phyloP scores from a whole-genome alignment of 2,113 vertebrate genomes.

The Acrocephalus arundinaceus region DNA sequence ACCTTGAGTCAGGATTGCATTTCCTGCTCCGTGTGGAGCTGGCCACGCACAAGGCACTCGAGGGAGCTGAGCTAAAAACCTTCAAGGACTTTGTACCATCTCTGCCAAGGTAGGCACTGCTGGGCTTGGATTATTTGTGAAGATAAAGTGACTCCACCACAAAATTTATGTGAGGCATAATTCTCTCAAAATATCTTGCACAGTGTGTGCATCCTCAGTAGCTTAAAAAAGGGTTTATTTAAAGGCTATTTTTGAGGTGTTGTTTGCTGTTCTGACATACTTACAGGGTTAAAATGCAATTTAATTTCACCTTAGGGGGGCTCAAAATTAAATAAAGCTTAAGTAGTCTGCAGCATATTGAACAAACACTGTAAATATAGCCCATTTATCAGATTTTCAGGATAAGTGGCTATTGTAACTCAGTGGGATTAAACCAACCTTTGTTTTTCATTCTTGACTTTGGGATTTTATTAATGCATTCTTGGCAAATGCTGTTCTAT shows the following conservation, averaged over 20 bases:
- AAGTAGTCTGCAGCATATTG: background rate
- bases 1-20: conserved; percentile 93
- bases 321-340: conserved; percentile 36
- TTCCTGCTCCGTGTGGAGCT: conserved; percentile 91
- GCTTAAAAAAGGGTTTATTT: background rate
- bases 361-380: conserved; percentile 2
- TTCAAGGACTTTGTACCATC: conserved; percentile 89
- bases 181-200: background rate
- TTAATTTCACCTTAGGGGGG: background rate
- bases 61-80: conserved; percentile 85
- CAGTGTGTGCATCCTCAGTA: background rate
- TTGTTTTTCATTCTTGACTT: conserved; percentile 9
- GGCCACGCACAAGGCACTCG: conserved; percentile 81
- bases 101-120: conserved; percentile 82
- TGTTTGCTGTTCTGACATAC: background rate
- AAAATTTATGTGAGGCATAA: background rate
- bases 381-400: conserved; percentile 28
- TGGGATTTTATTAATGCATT: background rate
- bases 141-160: background rate
- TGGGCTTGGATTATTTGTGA: conserved; percentile 21
- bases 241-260: background rate
- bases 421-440: background rate
- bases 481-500: background rate
- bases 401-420: conserved; percentile 23
- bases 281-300: background rate